A percentile compares a stretch with the other conserved stretches of the same genome.
Conservation (phyloP, 2,888 invertebrate species). For the Phortica magna region DNA sequence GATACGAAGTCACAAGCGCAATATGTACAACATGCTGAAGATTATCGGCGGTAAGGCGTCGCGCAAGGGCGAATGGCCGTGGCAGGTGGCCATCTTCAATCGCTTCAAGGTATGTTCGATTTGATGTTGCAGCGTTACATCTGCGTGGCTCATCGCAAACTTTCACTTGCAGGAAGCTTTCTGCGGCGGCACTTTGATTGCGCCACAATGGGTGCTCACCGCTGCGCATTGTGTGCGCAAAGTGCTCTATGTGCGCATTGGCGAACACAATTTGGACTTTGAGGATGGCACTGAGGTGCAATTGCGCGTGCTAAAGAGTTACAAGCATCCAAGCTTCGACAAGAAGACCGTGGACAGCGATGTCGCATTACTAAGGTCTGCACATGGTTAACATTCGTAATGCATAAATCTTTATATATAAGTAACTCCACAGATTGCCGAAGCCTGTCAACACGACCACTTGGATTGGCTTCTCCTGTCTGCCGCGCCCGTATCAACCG, state of each 20-base stretch:
- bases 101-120: constrained; percentile 84
- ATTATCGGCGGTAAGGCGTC: constrained; percentile 93
- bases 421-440: constrained; percentile 66
- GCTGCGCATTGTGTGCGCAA: constrained; percentile 92
- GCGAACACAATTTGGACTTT: constrained; percentile 89
- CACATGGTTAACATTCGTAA: neutral
- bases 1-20: constrained; percentile 70
- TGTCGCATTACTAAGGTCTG: constrained; percentile 88
- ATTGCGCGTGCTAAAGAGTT: constrained; percentile 85
- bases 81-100: constrained; percentile 95
- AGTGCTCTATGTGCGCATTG: constrained; percentile 87
- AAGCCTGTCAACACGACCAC: constrained; percentile 69
- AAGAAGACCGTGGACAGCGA: constrained; percentile 95
- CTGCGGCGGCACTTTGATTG: constrained; percentile 91
- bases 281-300: constrained; percentile 88
- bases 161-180: constrained; percentile 85
- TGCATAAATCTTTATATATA: neutral
- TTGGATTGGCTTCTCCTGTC: constrained; percentile 85
- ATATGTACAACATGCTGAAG: constrained; percentile 82
- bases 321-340: constrained; percentile 91
- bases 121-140: no score
- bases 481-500: constrained; percentile 85
- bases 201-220: constrained; percentile 90
- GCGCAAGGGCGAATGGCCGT: constrained; percentile 92
- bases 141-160: neutral